Evolutionary conservation across 1,140 invertebrate species (phyloP).

Genomic region (Drosophila sp.): DNA sequence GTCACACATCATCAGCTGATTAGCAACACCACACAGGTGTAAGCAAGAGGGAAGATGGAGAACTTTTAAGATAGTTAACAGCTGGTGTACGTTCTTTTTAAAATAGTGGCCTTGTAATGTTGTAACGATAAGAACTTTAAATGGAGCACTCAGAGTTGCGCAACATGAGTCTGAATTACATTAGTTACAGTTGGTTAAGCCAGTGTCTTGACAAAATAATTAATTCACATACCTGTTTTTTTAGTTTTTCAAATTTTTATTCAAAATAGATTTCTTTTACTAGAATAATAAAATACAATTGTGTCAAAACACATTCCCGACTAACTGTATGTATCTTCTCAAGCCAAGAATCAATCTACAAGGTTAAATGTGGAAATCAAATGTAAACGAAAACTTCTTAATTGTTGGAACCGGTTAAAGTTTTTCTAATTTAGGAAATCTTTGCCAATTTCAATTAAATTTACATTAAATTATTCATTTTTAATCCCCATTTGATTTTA

Average conservation of each 20-base stretch:
- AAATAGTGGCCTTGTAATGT: conserved; percentile 21
- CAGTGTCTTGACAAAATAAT: too few species aligned
- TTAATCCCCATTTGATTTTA: too few species aligned
- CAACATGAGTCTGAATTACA: conserved; percentile 18
- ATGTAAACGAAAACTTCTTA: not conserved
- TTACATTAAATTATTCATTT: too few species aligned
- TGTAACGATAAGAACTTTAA: conserved; percentile 46
- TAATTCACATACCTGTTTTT: too few species aligned
- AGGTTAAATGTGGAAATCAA: not conserved
- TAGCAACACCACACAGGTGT: conserved; percentile 35
- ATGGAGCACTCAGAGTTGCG: conserved; percentile 44
- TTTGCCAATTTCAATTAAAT: too few species aligned
- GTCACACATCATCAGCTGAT: conserved; percentile 56
- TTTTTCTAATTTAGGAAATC: not conserved
- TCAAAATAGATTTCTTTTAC: too few species aligned
- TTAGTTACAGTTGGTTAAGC: too few species aligned
- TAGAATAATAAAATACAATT: too few species aligned
- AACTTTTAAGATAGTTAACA: conserved; percentile 18
- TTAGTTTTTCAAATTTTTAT: too few species aligned
- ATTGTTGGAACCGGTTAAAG: not conserved
- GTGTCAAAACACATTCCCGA: too few species aligned
- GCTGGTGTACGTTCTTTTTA: conserved; percentile 13
- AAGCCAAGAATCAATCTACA: not conserved
- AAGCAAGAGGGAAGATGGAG: conserved; percentile 14
- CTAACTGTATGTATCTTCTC: not conserved